Evolutionary conservation across 2,113 vertebrate genomes (phyloP), one percentile per base, ranked within the genome.

Genomic region (Leucopsar rothschildi): DNA sequence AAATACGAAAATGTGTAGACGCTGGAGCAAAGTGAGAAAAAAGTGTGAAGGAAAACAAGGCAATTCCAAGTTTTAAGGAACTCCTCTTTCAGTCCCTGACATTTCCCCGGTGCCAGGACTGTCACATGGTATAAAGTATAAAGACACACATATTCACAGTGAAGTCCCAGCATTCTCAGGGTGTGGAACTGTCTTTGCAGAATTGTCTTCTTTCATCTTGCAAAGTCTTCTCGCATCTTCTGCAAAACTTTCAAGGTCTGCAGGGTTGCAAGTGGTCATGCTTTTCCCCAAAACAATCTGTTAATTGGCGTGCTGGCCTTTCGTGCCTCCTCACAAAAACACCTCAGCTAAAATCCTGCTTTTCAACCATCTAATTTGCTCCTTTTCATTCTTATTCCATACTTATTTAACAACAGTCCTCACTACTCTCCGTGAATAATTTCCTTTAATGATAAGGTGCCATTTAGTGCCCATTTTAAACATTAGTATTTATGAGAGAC

Each of bases 401-500:
- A 53, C 69, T 94, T 94, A 78, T 13, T 73, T 78, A 90, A 92
- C 70, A 88, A 72, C 86, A 88, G 40, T 37, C 37, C 24, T 92
- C 65, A 5, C 68, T 75, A 52, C 64, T 92, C 28, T 52, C 53
- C 35, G 47, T 84, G 79, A 72, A 73, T 89, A 93, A 94, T 96
- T 91, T 95, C 39, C 42, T 95, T 79, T 86, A 94, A 94, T 94
- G 90, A 80, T 61, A 49, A 0, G 1, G 49, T 93, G 45, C 84
- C 82, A 90, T 95, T 93, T 96, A 86, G 45, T 85, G 60, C 45
- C 90, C 78, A 77, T 95, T 97, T 95, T 76, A 86, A 93, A 89
- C n/a, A 90, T 89, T 93, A 95, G 55, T 91, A 60, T 82, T 95
- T 92, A 86, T 65, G 75, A 92, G 44, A 85, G 49, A 39, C 72